These are phyloP conservation scores for Agrochola lychnidis DNA, from an alignment of 2,888 invertebrate species.

Conservation along the genomic window DNA sequence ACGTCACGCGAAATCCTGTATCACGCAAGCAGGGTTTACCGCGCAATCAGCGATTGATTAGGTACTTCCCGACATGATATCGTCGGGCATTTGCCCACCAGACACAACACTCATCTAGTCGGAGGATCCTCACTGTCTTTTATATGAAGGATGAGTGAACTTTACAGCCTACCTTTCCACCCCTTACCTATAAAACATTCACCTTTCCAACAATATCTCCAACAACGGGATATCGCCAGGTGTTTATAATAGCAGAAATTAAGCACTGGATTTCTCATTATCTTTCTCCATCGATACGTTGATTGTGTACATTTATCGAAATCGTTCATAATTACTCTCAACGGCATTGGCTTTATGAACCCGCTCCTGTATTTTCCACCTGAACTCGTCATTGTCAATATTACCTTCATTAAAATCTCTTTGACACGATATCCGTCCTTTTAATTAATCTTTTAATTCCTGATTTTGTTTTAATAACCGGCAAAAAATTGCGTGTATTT, in stretches of 20 bases:
- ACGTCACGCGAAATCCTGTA: no score
- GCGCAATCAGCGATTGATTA: no score
- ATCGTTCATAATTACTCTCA: slow-evolving; percentile 31
- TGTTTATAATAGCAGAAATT: slow-evolving; percentile 15
- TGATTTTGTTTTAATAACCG: background rate
- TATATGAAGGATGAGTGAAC: no score
- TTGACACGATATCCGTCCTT: slow-evolving; percentile 25
- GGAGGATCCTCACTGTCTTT: no score
- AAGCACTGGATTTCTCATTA: slow-evolving; percentile 19
- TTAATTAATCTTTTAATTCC: background rate
- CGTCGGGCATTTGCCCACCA: no score
- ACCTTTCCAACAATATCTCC: slow-evolving; percentile 18
- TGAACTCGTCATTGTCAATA: slow-evolving; percentile 36
- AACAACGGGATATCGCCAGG: background rate
- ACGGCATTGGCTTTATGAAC: slow-evolving; percentile 1
- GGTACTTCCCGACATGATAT: no score
- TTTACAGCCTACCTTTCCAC: no score
- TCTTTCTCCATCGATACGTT: background rate
- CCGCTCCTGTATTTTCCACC: slow-evolving; percentile 18
- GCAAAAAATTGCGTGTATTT: background rate
- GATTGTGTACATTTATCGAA: slow-evolving; percentile 23
- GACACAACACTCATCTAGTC: no score
- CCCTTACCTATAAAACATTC: background rate
- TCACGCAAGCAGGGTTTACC: no score
- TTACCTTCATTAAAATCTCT: slow-evolving; percentile 55